Percentiles rank a stretch among this genome's conserved stretches.
These are phyloP conservation scores for Benthosema pterotum DNA, from an alignment of 2,797 vertebrate genomes.

Conservation along the genomic window DNA sequence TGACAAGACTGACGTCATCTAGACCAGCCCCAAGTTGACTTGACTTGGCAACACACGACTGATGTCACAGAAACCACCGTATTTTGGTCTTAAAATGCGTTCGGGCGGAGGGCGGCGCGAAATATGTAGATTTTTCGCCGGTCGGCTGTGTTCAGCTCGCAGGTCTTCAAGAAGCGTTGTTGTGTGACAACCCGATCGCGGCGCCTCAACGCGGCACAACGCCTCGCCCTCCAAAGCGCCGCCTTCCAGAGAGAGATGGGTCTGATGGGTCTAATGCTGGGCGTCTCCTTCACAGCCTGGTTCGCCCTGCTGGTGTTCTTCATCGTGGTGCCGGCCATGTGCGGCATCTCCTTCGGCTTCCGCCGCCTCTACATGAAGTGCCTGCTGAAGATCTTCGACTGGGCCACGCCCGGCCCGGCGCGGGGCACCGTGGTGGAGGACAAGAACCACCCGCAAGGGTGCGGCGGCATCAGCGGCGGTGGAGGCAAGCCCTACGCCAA, in stretches of 20 bases:
- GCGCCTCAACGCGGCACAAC: too few relatives aligned
- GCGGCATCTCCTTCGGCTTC: constrained; percentile 96
- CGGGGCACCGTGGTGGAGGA: constrained; percentile 94
- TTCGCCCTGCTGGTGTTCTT: constrained; percentile 97
- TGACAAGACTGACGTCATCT: too few relatives aligned
- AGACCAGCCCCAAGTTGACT: too few relatives aligned
- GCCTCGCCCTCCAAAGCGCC: too few relatives aligned
- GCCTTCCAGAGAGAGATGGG: constrained; percentile 72
- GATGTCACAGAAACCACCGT: neutral
- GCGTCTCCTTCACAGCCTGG: constrained; percentile 96
- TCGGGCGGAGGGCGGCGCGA: constrained; percentile 27
- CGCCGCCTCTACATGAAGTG: constrained; percentile 96
- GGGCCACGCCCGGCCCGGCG: constrained; percentile 94
- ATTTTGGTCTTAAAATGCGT: neutral
- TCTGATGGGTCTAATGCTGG: constrained; percentile 89
- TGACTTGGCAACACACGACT: too few relatives aligned
- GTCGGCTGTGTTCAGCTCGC: constrained; percentile 29
- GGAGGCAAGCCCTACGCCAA: constrained; percentile 94
- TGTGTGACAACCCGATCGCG: neutral
- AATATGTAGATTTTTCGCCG: constrained; percentile 20
- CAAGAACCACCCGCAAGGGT: constrained; percentile 86
- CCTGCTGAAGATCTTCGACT: constrained; percentile 94
- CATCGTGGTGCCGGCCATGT: constrained; percentile 96
- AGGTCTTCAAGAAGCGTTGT: constrained; percentile 23
- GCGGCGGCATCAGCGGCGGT: too few relatives aligned